Conservation (phyloP, 2,888 invertebrate species). For the Melanchra persicariae region DNA sequence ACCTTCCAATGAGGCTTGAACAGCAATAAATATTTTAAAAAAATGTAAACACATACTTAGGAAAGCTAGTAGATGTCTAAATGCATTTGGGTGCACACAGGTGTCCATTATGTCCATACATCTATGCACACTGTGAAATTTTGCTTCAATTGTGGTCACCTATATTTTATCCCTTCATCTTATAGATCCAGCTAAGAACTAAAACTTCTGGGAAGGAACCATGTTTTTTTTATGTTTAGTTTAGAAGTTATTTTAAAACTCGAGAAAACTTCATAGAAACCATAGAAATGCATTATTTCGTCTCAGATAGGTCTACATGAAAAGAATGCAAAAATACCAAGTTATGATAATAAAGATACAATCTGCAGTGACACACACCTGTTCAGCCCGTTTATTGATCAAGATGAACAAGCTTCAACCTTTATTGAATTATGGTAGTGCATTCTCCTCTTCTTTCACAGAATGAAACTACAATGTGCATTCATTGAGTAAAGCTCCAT, state of each 20-base stretch:
- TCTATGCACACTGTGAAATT: too few species aligned
- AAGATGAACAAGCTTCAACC: constrained; percentile 31
- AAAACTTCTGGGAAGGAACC: too few species aligned
- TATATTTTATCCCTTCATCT: too few species aligned
- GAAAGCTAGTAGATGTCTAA: neutral
- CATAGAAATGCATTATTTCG: too few species aligned
- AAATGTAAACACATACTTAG: too few species aligned
- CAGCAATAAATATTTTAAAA: neutral
- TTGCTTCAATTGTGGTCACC: too few species aligned
- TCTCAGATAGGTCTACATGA: too few species aligned
- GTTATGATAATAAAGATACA: neutral
- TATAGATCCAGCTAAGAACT: too few species aligned
- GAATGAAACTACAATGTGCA: constrained; percentile 31
- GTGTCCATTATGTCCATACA: neutral
- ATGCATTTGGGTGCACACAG: neutral
- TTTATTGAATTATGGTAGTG: constrained; percentile 42
- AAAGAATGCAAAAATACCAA: neutral
- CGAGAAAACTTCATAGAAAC: too few species aligned
- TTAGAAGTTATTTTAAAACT: too few species aligned
- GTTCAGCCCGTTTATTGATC: constrained; percentile 16
- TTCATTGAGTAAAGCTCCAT: constrained; percentile 7
- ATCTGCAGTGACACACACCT: constrained; percentile 4
- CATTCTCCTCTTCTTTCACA: constrained; percentile 28
- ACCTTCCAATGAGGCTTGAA: neutral
- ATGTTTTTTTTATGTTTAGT: too few species aligned